Percentiles rank a stretch among this genome's conserved stretches.
Conservation (phyloP, 2,113 vertebrate genomes). For the Pithys albifrons region DNA sequence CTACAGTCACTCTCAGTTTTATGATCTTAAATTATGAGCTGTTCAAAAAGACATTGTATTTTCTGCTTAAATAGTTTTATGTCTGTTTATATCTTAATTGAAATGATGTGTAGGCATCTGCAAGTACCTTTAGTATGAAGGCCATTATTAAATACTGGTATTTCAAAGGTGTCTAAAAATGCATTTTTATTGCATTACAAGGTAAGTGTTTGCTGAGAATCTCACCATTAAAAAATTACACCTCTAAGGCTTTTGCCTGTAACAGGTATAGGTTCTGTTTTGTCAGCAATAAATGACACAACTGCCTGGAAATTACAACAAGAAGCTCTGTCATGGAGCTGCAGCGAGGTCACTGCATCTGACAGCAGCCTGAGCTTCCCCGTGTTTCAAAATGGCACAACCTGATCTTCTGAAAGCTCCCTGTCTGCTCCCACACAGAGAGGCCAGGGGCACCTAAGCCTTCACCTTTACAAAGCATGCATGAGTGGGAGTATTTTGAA, state of each 20-base stretch:
- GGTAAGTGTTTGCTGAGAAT: not conserved
- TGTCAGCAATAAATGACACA: not conserved
- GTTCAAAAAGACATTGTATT: not conserved
- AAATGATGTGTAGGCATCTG: not conserved
- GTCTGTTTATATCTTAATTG: constrained; percentile 22
- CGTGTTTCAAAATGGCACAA: not conserved
- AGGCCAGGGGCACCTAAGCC: fast-evolving
- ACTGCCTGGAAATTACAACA: not conserved
- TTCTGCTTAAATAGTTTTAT: constrained; percentile 24
- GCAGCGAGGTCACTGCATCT: not conserved
- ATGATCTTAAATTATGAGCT: not conserved
- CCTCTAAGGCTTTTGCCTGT: not conserved
- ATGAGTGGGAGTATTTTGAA: not conserved
- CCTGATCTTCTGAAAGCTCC: not conserved
- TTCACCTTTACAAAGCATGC: fast-evolving
- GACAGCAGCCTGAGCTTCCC: not conserved
- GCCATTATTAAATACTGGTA: not conserved
- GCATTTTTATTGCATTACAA: not conserved
- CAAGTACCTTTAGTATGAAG: not conserved
- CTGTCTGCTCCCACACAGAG: not conserved
- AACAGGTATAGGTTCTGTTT: not conserved
- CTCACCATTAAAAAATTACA: not conserved
- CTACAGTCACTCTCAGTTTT: not conserved
- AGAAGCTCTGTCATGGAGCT: not conserved
- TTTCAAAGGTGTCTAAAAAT: not conserved